Evolutionary conservation across 2,888 invertebrate species (phyloP), one percentile per base, ranked within the genome.

Genomic region (Xestobium rufovillosum): DNA sequence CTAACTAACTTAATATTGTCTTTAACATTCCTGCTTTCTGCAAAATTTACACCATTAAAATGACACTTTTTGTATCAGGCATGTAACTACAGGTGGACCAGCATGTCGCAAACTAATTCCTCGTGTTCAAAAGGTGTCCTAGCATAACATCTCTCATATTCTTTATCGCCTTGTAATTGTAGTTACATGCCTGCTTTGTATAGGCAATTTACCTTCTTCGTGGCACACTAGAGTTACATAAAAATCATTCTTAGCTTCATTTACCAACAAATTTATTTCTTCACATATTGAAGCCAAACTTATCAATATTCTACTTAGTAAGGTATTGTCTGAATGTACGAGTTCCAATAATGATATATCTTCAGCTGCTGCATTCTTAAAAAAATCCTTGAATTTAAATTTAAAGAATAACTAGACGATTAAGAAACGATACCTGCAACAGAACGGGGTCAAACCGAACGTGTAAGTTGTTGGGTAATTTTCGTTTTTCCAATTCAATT

Each of bases 241-340:
- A 61, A 72, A 77, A 68, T 71, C 71, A 39, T 71, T 68, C 46
- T 71, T 70, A 4, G 84, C 82, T 61, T 86, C 83, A 35, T 67
- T 64, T 50, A 76, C 74, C 10, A 92, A 67, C 34, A 71, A 60
- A 36, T 75, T 68, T 40, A 87, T 77, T 69, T 94, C 92, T 48
- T 77, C 71, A 61, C 86, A 88, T 2, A 90, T 67, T 4, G 83
- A 77, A 10, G 83, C 78, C 39, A 94, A 74, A 1, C 87, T 84
- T 26, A 83, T 77, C 4, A 94, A 67, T 29, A 90, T 74, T 66
- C 85, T 82, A 19, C 82, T 82, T 51, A 91, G 72, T 31, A 81
- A 68, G 56, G 82, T 83, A 57, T 89, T 89, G 63, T 91, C 89
- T 14, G 87, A 86, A 46, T 83, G 79, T 8, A 86, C 77, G 41